Evolutionary conservation across 2,797 vertebrate species (phyloP), one percentile per base, ranked within the genome.

Genomic region (Pipistrellus nathusii): DNA sequence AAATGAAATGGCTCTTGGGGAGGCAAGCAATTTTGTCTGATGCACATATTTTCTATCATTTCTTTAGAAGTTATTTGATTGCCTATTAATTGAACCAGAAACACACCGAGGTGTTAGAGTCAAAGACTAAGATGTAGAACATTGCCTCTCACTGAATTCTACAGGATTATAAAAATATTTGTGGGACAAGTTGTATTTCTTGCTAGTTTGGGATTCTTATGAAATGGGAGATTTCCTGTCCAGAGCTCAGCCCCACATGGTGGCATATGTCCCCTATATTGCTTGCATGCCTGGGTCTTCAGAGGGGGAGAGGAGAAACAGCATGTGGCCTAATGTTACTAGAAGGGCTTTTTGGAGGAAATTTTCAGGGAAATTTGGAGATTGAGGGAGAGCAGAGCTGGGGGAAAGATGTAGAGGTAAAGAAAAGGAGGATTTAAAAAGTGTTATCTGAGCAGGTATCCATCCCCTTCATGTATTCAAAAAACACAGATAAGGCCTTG

Each of bases 101-200:
- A 69, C 17, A 57, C 20, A 88, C 81, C 81, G 46, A 72, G 23
- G 41, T 75, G 18, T 75, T 88, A 68, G 7, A 87, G 55, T 85
- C 38, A 81, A 85, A 91, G 32, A 32, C 46, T 85, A 72, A 88
- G 25, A 91, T 57, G 21, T 30, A 81, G 85, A 90, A 66, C 14
- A 10, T 91, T 84, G 48, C 23, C 23, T 83, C 21, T 62, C 73
- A 53, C 13, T 93, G 32, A 83, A 14, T 85, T 85, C 15, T 83
- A 38, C 2, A 81, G 59, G 72, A 57, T 3, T 53, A 30, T 89
- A 41, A 66, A 89, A 73, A 35, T 80, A 72, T 66, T 77, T 55
- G 17, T 57, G n/a, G 46, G 13, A 57, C 51, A 82, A 88, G 18
- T 35, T 62, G 75, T 55, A 23, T 85, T 81, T 90, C 51, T 85